These are phyloP conservation scores for Cydia splendana DNA, from an alignment of 1,140 invertebrate genomes.

Conservation along the genomic window DNA sequence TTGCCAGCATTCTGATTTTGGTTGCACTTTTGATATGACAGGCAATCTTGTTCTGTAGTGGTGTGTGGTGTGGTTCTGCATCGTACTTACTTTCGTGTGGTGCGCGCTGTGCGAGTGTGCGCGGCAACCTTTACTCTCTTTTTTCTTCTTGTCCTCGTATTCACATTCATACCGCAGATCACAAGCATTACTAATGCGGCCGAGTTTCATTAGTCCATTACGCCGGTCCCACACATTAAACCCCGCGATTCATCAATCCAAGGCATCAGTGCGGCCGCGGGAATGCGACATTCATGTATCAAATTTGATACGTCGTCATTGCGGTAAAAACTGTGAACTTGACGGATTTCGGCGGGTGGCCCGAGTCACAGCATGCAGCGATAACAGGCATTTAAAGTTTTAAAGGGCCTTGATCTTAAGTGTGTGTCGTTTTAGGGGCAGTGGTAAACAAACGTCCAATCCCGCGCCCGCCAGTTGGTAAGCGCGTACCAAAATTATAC, in stretches of 20 bases:
- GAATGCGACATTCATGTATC: conserved; percentile 54
- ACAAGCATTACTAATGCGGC: background rate
- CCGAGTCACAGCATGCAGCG: conserved; percentile 37
- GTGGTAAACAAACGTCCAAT: too few species aligned
- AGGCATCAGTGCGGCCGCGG: conserved; percentile 47
- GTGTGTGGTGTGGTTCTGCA: too few species aligned
- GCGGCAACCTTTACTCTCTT: background rate
- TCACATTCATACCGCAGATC: conserved; percentile 5
- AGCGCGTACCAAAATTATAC: too few species aligned
- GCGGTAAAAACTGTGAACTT: conserved; percentile 53
- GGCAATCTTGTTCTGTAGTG: too few species aligned
- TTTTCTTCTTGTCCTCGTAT: background rate
- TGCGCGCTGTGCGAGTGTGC: too few species aligned
- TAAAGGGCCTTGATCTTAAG: background rate
- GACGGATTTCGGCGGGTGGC: conserved; percentile 43
- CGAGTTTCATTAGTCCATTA: conserved; percentile 13
- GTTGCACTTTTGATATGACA: too few species aligned
- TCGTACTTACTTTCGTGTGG: too few species aligned
- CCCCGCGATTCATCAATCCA: conserved; percentile 46
- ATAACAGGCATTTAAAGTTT: background rate
- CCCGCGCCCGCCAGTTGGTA: too few species aligned
- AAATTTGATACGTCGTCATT: conserved; percentile 63
- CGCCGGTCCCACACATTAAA: conserved; percentile 1
- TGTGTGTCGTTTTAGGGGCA: too few species aligned
- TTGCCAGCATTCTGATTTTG: too few species aligned